Evolutionary conservation across 1,140 invertebrate genomes (phyloP), one percentile per base, ranked within the genome.

Genomic region (Tetragonula clypearis): DNA sequence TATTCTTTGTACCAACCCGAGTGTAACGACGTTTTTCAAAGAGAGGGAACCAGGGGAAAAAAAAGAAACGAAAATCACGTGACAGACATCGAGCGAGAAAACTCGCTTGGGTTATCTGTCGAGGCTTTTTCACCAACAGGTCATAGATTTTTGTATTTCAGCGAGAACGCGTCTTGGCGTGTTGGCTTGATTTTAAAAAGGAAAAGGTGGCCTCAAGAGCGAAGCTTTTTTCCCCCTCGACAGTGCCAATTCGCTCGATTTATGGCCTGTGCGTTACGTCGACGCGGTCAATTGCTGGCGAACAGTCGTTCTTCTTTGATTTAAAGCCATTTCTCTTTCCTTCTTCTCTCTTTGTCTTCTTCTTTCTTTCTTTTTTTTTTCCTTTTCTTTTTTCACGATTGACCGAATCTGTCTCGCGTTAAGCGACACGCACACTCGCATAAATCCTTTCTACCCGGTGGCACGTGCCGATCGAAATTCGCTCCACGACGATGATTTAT

Each of bases 391-490:
- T 35, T 19, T 49, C 30, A 35, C 88, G 88, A 87, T 82, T 79
- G 82, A 78, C 84, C 84, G 53, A 79, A 82, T 89, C 85, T 87
- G 79, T 89, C 88, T 74, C 72, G 79, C 66, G 75, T 26, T 81
- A 87, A 79, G 62, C 71, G 82, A 72, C 85, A 77, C 77, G 75
- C 87, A 76, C 80, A 78, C 75, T 73, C 74, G 58, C 85, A 87
- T 87, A 90, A 90, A 89, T 90, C 86, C 79, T 82, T 87, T 77
- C 60, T 78, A 49, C 14, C 17, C 53, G 35, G 41, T 73, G 72
- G 82, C 86, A 87, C 88, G 86, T 87, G 86, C 80, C 82, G 81
- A 89, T 90, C 85, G 88, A 89, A 81, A 90, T 87, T 84, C 85
- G 75, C 65, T 68, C 60, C 76, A 41, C 78, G 82, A 79, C 49